These are phyloP conservation scores for Amphiprion percula DNA, from an alignment of 2,113 vertebrate genomes.

Conservation along the genomic window DNA sequence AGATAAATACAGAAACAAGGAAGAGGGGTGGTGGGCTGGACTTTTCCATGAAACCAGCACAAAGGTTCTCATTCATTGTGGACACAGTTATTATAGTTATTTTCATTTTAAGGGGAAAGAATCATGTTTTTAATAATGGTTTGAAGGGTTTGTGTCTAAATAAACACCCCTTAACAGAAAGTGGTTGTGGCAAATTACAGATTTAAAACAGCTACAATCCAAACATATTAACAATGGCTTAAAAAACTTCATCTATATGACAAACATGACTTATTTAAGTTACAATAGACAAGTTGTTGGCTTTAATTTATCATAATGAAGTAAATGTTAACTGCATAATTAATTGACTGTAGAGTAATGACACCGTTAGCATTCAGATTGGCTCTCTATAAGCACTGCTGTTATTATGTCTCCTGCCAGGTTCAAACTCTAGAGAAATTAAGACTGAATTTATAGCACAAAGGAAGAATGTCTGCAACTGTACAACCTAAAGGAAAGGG, in stretches of 20 bases:
- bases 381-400: no score
- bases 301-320: no score
- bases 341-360: no score
- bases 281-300: no score
- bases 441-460: no score
- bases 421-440: no score
- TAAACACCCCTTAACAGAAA: not conserved
- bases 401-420: no score
- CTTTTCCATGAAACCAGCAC: constrained; percentile 28
- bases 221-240: not conserved
- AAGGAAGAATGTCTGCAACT: no score
- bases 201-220: not conserved
- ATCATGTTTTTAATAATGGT: not conserved
- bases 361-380: no score
- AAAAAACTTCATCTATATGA: no score
- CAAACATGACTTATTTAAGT: not conserved
- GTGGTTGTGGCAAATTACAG: not conserved
- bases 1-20: constrained; percentile 31
- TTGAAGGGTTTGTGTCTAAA: not conserved
- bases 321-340: no score
- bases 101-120: not conserved
- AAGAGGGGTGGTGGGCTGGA: not conserved
- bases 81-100: constrained; percentile 11
- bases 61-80: constrained; percentile 34
- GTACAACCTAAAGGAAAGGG: no score